A percentile compares a stretch with the other conserved stretches of the same genome.
Evolutionary conservation across 2,888 invertebrate species (phyloP).

Genomic region (Synanthedon formicaeformis): DNA sequence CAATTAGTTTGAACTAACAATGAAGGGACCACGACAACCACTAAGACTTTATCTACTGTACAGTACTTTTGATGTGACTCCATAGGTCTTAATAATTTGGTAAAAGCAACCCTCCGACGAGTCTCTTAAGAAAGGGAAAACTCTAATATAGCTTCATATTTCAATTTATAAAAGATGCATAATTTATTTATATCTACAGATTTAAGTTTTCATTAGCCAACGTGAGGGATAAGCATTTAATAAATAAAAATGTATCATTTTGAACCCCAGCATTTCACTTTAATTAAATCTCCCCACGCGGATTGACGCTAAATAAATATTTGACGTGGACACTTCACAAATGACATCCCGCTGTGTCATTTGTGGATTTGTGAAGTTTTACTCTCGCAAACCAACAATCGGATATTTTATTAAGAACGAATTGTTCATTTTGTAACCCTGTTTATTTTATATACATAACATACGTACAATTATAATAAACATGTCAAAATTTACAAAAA

Average conservation of each 20-base stretch:
- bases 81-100: conserved; percentile 15
- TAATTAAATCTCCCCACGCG: conserved; percentile 51
- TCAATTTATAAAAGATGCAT: conserved; percentile 7
- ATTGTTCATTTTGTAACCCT: no score
- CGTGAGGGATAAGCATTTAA: no score
- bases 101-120: conserved; percentile 3
- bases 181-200: no score
- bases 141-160: conserved; percentile 18
- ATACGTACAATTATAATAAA: no score
- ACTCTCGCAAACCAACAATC: no score
- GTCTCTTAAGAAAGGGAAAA: conserved; percentile 9
- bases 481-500: no score
- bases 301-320: conserved; percentile 43
- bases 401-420: no score
- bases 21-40: background rate
- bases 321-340: conserved; percentile 40
- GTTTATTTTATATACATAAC: no score
- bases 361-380: no score
- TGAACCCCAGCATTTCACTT: conserved; percentile 38
- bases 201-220: no score
- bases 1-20: conserved; percentile 27
- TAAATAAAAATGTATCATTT: background rate
- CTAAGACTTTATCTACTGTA: background rate
- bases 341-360: background rate
- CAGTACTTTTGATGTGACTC: background rate